A percentile compares a stretch with the other conserved stretches of the same genome.
Evolutionary conservation across 30 jellyfish, hydroid and myxozoan species (phyloP).

Genomic region (Phacellophora camtschatica): DNA sequence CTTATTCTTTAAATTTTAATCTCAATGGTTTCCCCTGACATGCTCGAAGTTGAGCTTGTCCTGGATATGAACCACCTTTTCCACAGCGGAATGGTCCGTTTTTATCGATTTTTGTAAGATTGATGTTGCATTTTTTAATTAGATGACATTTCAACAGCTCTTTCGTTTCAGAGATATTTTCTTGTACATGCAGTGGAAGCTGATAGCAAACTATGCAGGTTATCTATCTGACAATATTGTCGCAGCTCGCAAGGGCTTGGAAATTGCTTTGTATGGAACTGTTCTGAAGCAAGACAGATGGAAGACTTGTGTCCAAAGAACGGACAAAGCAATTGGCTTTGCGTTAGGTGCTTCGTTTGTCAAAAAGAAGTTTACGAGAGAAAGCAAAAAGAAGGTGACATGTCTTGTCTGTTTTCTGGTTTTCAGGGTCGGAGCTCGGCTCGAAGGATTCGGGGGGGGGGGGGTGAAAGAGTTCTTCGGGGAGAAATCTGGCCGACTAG

Average conservation of each 20-base stretch:
- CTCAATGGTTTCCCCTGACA: too few species aligned
- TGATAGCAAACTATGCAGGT: conserved; percentile 18
- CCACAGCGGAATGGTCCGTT: too few species aligned
- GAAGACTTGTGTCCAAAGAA: conserved; percentile 62
- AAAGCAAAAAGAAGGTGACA: conserved; percentile 72
- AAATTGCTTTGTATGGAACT: conserved; percentile 69
- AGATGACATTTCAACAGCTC: background rate
- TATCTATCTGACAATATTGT: conserved; percentile 75
- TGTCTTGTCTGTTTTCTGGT: too few species aligned
- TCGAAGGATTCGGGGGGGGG: too few species aligned
- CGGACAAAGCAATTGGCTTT: conserved; percentile 73
- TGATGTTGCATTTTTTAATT: too few species aligned
- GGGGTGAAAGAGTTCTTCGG: too few species aligned
- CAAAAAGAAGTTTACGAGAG: conserved; percentile 45
- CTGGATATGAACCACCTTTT: too few species aligned
- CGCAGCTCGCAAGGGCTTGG: conserved; percentile 47
- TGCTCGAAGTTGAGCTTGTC: too few species aligned
- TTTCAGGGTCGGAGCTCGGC: too few species aligned
- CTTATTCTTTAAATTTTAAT: too few species aligned
- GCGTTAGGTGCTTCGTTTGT: conserved; percentile 92
- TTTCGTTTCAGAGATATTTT: conserved; percentile 23
- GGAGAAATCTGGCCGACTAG: too few species aligned
- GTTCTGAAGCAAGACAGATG: conserved; percentile 68
- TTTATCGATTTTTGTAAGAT: too few species aligned
- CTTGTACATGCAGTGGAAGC: conserved; percentile 54